Evolutionary conservation across 2,797 vertebrate species (phyloP).

Genomic region (Amblyraja radiata): DNA sequence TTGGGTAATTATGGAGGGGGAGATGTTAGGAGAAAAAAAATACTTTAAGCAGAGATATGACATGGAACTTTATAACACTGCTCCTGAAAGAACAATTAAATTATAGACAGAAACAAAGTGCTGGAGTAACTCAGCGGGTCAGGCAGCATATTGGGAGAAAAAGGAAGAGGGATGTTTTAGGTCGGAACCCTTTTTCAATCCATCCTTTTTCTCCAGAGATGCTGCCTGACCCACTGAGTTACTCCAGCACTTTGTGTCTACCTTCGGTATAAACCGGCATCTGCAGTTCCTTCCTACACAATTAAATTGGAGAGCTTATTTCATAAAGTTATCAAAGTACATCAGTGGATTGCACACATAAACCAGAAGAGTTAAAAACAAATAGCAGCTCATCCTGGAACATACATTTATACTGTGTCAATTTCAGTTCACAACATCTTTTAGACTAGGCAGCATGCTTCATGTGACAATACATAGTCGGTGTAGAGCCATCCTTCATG

Average conservation of each 20-base stretch:
- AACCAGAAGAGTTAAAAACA: not conserved
- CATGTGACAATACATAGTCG: not conserved
- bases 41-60: not conserved
- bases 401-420: not conserved
- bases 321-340: not conserved
- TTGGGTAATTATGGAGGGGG: not conserved
- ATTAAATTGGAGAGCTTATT: not conserved
- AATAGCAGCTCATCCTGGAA: not conserved
- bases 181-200: no score
- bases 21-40: not conserved
- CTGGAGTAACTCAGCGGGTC: no score
- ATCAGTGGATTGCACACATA: not conserved
- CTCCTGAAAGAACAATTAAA: not conserved
- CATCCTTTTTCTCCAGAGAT: no score
- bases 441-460: not conserved
- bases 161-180: no score
- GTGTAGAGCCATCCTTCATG: conserved; percentile 1
- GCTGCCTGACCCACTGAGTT: no score
- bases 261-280: no score
- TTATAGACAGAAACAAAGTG: not conserved
- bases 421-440: conserved; percentile 8
- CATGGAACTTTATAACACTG: not conserved
- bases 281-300: no score
- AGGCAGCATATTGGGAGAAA: no score
- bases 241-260: no score